phyloP scores from a whole-genome alignment of 2,888 invertebrate species.

The Drosophila anceps region DNA sequence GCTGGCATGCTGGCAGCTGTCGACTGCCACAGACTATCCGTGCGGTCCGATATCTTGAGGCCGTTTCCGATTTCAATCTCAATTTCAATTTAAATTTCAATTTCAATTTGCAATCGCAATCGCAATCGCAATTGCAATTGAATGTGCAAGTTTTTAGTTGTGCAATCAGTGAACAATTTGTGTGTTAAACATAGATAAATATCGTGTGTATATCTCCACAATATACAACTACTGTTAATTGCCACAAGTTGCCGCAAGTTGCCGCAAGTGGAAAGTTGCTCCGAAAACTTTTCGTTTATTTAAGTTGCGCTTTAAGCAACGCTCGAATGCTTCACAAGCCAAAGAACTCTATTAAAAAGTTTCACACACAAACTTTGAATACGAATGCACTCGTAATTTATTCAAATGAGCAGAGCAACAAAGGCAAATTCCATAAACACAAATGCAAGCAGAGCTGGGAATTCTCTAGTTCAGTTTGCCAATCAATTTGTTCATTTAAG shows the following conservation, averaged over 20 bases:
- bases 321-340: conserved; percentile 22
- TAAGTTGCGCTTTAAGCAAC: conserved; percentile 63
- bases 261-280: not conserved
- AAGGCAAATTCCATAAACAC: conserved; percentile 48
- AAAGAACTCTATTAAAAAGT: conserved; percentile 68
- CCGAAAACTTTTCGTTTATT: conserved; percentile 34
- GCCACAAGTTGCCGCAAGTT: conserved; percentile 40
- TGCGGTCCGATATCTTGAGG: conserved; percentile 83
- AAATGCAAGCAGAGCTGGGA: conserved; percentile 35
- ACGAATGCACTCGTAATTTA: conserved; percentile 22
- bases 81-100: not conserved
- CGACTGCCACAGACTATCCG: conserved; percentile 83
- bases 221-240: conserved; percentile 52
- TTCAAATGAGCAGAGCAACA: conserved; percentile 58
- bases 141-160: conserved; percentile 12
- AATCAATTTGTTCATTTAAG: not conserved
- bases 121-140: not conserved
- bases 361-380: conserved; percentile 38
- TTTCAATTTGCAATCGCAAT: not conserved
- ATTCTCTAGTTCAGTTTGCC: not conserved
- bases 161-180: conserved; percentile 30
- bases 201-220: not conserved
- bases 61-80: conserved; percentile 38
- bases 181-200: conserved; percentile 4
- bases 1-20: conserved; percentile 75